phyloP scores from a whole-genome alignment of 1,140 invertebrate genomes.

The Drosophila fuyamai region DNA sequence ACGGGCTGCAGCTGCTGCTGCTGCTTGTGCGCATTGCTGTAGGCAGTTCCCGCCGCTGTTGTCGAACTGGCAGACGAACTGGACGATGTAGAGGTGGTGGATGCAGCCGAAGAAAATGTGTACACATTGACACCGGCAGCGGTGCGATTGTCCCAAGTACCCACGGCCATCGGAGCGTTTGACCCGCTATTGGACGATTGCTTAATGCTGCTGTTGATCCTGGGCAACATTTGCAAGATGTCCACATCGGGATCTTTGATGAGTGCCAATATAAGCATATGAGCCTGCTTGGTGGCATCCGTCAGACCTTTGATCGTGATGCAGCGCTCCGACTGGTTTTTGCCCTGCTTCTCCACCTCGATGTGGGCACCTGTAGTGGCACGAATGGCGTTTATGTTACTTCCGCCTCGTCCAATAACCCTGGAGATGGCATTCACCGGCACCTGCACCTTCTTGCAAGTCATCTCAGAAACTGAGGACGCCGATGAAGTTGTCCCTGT shows the following conservation, averaged over 20 bases:
- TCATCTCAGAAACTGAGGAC: slow-evolving; percentile 67
- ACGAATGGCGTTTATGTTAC: slow-evolving; percentile 98
- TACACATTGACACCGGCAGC: slow-evolving; percentile 40
- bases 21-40: slow-evolving; percentile 79
- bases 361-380: slow-evolving; percentile 97
- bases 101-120: slow-evolving; percentile 66
- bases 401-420: slow-evolving; percentile 97
- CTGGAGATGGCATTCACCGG: slow-evolving; percentile 97
- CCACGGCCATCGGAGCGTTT: slow-evolving; percentile 61
- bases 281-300: slow-evolving; percentile 95
- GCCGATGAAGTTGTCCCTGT: slow-evolving; percentile 8
- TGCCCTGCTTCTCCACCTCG: slow-evolving; percentile 98
- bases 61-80: slow-evolving; percentile 71
- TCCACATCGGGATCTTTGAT: slow-evolving; percentile 97
- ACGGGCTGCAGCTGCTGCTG: slow-evolving; percentile 66
- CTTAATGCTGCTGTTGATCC: slow-evolving; percentile 86
- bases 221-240: slow-evolving; percentile 92
- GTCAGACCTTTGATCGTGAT: slow-evolving; percentile 97
- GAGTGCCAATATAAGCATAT: slow-evolving; percentile 92
- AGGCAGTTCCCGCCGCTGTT: slow-evolving; percentile 48
- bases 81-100: slow-evolving; percentile 73
- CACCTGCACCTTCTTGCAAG: slow-evolving; percentile 93
- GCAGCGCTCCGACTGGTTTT: slow-evolving; percentile 96
- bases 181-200: slow-evolving; percentile 76
- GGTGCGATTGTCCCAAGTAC: slow-evolving; percentile 82